Base-by-base conservation (phyloP, 1,140 invertebrate genomes). In the Bathynomus jamesi region DNA sequence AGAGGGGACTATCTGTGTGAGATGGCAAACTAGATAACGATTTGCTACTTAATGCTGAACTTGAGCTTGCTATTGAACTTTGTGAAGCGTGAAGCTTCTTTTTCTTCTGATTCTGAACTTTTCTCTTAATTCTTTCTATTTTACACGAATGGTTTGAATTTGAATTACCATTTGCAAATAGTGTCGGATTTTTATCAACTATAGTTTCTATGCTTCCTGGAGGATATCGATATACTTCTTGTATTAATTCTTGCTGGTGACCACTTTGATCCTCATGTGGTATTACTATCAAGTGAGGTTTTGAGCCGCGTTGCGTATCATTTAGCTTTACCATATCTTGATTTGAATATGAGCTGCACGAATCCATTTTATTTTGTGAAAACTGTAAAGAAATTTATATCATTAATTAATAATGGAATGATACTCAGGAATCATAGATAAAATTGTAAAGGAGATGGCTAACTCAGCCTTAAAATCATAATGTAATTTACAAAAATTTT, bases 161-260 rank as follows among this genome's bases (percentile, higher is more conserved):
- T 64, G 28, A 29, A n/a, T 29, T 17, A 13, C 53, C 67, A 30
- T 0, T 27, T 28, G 28, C 62, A 31, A 13, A 64, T 69, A 10
- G 70, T 31, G 60, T 74, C 70, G n/a, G 72, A 75, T 17, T 24
- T 46, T 64, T 71, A 29, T 75, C 73, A 29, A 75, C 69, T 25
- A 64, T 30, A 32, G 73, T 75, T 27, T 66, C 68, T 28, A 75
- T 75, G 28, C 61, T 32, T 29, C 65, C 29, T 13, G 73, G 65
- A 13, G 73, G 73, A 40, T 75, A 75, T 28, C 53, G 69, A 65
- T 75, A 69, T n/a, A 75, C 65, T 68, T 75, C 73, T 21, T 46
- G 28, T 13, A 68, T 68, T 25, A 73, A 66, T 69, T 73, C 71
- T 30, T 53, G 40, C 40, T 53, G 40, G 5, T 53, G 40, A 11